These are phyloP conservation scores for Thalassoma bifasciatum DNA, from an alignment of 2,113 vertebrate species.

Conservation along the genomic window DNA sequence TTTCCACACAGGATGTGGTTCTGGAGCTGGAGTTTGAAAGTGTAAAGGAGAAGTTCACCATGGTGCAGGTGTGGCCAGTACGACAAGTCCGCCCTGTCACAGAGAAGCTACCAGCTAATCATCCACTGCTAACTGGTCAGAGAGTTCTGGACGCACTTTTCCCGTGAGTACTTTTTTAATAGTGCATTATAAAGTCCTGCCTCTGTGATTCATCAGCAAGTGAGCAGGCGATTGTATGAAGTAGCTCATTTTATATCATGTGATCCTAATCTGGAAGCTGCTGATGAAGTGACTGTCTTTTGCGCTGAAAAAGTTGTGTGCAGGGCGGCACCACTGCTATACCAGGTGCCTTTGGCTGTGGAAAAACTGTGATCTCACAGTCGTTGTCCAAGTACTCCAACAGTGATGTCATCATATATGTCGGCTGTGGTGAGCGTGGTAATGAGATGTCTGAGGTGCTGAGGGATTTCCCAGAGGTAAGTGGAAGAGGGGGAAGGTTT, in stretches of 20 bases:
- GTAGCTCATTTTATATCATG: background rate
- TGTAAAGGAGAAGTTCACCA: conserved; percentile 95
- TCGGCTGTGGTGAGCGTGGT: conserved; percentile 97
- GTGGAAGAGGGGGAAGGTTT: conserved; percentile 43
- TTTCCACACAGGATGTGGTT: conserved; percentile 89
- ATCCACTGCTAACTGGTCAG: conserved; percentile 95
- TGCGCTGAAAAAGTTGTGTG: conserved; percentile 85
- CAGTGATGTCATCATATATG: conserved; percentile 97
- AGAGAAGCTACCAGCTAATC: conserved; percentile 95
- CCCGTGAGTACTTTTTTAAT: conserved; percentile 85
- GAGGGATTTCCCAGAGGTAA: conserved; percentile 96
- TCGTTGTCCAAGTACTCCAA: conserved; percentile 98
- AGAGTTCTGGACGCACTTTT: conserved; percentile 96
- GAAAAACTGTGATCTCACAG: conserved; percentile 98
- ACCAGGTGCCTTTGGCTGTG: conserved; percentile 98
- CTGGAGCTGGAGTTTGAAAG: conserved; percentile 97
- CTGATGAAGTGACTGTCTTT: background rate
- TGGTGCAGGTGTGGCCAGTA: conserved; percentile 98
- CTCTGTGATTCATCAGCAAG: background rate
- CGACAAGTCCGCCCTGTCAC: conserved; percentile 95
- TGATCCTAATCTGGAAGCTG: background rate
- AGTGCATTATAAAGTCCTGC: background rate
- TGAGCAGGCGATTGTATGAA: too few relatives aligned
- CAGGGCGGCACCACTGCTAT: conserved; percentile 98
- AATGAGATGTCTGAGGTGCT: conserved; percentile 99